Percentiles rank a stretch among this genome's conserved stretches.
Evolutionary conservation across 2,888 invertebrate genomes (phyloP).

Genomic region (Leptura quadrifasciata): DNA sequence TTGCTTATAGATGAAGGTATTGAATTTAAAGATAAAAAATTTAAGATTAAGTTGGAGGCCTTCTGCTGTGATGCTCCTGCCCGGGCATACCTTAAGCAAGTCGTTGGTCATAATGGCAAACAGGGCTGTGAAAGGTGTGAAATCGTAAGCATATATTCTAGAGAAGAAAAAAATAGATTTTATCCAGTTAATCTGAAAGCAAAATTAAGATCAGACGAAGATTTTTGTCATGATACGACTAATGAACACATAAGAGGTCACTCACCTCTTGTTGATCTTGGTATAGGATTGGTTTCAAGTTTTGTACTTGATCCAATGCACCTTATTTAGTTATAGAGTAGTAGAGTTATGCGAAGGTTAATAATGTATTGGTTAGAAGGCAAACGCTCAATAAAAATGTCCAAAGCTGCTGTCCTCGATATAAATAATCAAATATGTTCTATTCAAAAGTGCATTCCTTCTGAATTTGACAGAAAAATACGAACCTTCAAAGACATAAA

Average conservation of each 20-base stretch:
- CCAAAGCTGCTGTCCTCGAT: not conserved
- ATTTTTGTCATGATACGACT: not conserved
- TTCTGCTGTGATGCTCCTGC: slow-evolving; percentile 5
- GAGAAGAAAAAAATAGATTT: not conserved
- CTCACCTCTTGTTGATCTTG: not conserved
- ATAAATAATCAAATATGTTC: not conserved
- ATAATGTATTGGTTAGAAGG: not conserved
- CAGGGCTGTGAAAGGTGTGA: not conserved
- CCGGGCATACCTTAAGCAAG: not conserved
- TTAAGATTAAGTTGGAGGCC: slow-evolving; percentile 1
- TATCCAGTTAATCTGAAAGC: not conserved
- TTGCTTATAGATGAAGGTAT: slow-evolving; percentile 1
- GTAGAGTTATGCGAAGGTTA: not conserved
- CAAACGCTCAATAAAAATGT: not conserved
- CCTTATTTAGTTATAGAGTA: not conserved
- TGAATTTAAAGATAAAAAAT: not conserved
- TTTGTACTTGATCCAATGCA: slow-evolving; percentile 2
- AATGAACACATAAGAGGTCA: not conserved
- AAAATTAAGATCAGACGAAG: not conserved
- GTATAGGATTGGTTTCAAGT: slow-evolving; percentile 4
- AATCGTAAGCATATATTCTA: not conserved
- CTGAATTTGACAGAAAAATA: not conserved
- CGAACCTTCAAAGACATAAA: slow-evolving; percentile 1
- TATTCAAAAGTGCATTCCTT: not conserved
- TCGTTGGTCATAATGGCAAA: not conserved